Conservation (phyloP, 2,888 invertebrate genomes). For the Drosophila stalkeri region DNA sequence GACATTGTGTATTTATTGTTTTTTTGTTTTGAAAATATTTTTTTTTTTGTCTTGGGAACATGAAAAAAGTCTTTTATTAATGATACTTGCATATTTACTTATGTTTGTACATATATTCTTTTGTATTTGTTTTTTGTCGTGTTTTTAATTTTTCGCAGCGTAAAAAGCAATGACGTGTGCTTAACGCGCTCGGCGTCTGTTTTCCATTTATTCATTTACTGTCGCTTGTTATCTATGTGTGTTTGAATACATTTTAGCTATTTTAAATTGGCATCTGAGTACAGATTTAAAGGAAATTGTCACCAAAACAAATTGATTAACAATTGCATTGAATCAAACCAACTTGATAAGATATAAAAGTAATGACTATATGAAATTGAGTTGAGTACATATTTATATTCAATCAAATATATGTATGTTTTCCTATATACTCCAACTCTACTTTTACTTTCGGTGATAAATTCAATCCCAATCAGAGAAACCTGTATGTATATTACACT, state of each 20-base stretch:
- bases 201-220: conserved; percentile 18
- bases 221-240: conserved; percentile 14
- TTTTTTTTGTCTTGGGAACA: conserved; percentile 26
- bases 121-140: conserved; percentile 12
- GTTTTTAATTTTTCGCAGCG: conserved; percentile 19
- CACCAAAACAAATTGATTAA: conserved; percentile 6
- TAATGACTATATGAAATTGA: background rate
- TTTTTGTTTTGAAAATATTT: conserved; percentile 19
- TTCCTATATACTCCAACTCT: background rate
- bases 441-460: background rate
- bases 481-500: too few relatives aligned
- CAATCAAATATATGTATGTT: background rate
- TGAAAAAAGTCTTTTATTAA: conserved; percentile 40
- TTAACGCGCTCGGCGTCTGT: conserved; percentile 19
- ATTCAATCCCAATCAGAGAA: too few relatives aligned
- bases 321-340: background rate
- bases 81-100: conserved; percentile 18
- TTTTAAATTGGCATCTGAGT: conserved; percentile 16
- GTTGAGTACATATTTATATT: background rate
- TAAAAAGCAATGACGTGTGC: conserved; percentile 55
- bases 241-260: conserved; percentile 3
- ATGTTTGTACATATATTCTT: conserved; percentile 13
- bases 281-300: conserved; percentile 1
- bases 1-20: conserved; percentile 38
- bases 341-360: background rate